Percentiles rank a stretch among this genome's conserved stretches.
Conservation (phyloP, 2,113 vertebrate species). For the Hucho hucho region DNA sequence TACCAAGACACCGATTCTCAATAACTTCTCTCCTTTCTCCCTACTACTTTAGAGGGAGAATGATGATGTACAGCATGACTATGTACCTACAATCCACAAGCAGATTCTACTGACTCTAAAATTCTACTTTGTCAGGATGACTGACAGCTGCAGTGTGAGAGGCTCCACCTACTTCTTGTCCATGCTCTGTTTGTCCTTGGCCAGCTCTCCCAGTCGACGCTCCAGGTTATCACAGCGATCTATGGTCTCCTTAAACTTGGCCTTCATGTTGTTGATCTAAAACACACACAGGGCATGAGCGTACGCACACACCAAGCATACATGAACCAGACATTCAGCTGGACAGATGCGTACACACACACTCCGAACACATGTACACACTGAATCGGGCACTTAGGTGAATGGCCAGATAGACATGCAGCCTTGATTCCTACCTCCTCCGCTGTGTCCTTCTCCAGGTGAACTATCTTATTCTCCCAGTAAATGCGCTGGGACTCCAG, state of each 20-base stretch:
- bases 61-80: too few species aligned
- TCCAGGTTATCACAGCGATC: constrained; percentile 97
- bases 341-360: too few species aligned
- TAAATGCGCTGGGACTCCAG: constrained; percentile 97
- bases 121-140: not conserved
- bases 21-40: not conserved
- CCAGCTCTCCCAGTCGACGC: constrained; percentile 83
- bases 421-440: constrained; percentile 80
- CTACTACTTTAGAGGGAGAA: too few species aligned
- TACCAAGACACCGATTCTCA: not conserved
- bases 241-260: constrained; percentile 98
- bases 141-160: not conserved
- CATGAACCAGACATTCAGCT: not conserved
- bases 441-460: constrained; percentile 94
- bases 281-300: constrained; percentile 23
- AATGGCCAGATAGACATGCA: not conserved
- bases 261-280: constrained; percentile 99
- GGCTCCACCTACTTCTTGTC: constrained; percentile 88
- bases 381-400: not conserved
- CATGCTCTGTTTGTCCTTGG: constrained; percentile 89
- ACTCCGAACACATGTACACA: too few species aligned
- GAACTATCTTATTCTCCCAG: constrained; percentile 98
- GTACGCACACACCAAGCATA: not conserved
- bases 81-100: not conserved
- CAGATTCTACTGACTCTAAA: not conserved